These are phyloP conservation scores for Rosalia funebris DNA, from an alignment of 2,888 invertebrate genomes.

Conservation along the genomic window DNA sequence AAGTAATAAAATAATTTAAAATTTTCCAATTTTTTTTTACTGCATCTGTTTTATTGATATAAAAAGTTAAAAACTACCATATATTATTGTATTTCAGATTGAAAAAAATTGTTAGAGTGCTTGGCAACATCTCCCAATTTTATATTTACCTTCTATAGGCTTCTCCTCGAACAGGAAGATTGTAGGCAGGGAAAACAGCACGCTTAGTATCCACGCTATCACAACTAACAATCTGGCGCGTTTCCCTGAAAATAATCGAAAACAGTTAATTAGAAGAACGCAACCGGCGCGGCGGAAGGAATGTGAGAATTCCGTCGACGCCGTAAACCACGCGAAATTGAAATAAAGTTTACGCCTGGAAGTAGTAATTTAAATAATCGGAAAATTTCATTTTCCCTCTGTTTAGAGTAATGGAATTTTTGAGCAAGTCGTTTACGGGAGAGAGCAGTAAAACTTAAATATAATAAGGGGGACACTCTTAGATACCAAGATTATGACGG, in stretches of 20 bases:
- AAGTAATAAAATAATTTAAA: too few relatives aligned
- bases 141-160: conserved; percentile 77
- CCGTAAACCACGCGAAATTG: too few relatives aligned
- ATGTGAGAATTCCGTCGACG: too few relatives aligned
- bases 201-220: conserved; percentile 85
- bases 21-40: too few relatives aligned
- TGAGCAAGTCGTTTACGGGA: conserved; percentile 28
- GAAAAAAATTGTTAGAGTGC: too few relatives aligned
- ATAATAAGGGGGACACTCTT: conserved; percentile 11
- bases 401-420: conserved; percentile 40
- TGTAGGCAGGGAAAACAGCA: conserved; percentile 84
- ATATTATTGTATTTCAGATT: too few relatives aligned
- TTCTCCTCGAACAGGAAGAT: conserved; percentile 84
- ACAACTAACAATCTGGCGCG: conserved; percentile 82
- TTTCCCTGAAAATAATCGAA: conserved; percentile 78
- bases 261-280: too few relatives aligned
- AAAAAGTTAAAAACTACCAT: too few relatives aligned
- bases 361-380: conserved; percentile 32
- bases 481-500: not conserved
- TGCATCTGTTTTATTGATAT: too few relatives aligned
- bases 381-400: conserved; percentile 24
- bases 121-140: too few relatives aligned
- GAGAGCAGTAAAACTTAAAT: conserved; percentile 37
- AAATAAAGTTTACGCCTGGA: conserved; percentile 25
- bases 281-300: too few relatives aligned